Evolutionary conservation across 2,797 vertebrate genomes (phyloP).

Genomic region (Hydrocynus forskahlii): DNA sequence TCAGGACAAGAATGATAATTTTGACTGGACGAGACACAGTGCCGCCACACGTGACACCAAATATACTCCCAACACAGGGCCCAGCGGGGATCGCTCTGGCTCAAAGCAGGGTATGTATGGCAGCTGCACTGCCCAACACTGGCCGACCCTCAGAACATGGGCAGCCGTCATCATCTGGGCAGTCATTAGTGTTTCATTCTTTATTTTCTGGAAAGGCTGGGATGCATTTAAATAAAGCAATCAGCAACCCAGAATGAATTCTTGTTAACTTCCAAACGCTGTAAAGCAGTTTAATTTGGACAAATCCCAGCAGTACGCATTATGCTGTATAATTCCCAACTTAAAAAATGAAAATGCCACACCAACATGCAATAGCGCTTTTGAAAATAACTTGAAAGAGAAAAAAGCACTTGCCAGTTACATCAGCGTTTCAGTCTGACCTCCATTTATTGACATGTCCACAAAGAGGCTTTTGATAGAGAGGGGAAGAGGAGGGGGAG

Average conservation of each 20-base stretch:
- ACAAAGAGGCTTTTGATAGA: constrained; percentile 46
- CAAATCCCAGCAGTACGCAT: constrained; percentile 24
- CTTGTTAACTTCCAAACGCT: constrained; percentile 30
- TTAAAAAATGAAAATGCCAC: constrained; percentile 31
- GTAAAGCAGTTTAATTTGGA: constrained; percentile 41
- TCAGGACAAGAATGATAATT: constrained; percentile 96
- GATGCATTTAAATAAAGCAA: constrained; percentile 37
- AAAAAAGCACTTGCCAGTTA: constrained; percentile 28
- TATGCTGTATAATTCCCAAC: constrained; percentile 25
- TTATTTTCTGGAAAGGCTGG: constrained; percentile 28
- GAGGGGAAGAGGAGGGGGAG: constrained; percentile 46
- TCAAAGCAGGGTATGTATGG: constrained; percentile 92
- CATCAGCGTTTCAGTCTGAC: constrained; percentile 39
- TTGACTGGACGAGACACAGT: constrained; percentile 97
- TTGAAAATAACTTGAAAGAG: constrained; percentile 40
- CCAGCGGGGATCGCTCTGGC: constrained; percentile 88
- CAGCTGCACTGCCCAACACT: no score
- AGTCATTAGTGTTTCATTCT: constrained; percentile 31
- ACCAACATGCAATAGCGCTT: constrained; percentile 30
- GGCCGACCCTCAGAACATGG: not conserved
- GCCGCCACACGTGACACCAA: constrained; percentile 95
- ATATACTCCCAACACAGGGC: constrained; percentile 97
- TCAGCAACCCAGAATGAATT: constrained; percentile 7
- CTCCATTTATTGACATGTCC: constrained; percentile 48
- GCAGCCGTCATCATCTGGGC: not conserved